A percentile compares a stretch with the other conserved stretches of the same genome.
These are phyloP conservation scores for Spodoptera frugiperda DNA, from an alignment of 1,140 invertebrate species.

Conservation along the genomic window DNA sequence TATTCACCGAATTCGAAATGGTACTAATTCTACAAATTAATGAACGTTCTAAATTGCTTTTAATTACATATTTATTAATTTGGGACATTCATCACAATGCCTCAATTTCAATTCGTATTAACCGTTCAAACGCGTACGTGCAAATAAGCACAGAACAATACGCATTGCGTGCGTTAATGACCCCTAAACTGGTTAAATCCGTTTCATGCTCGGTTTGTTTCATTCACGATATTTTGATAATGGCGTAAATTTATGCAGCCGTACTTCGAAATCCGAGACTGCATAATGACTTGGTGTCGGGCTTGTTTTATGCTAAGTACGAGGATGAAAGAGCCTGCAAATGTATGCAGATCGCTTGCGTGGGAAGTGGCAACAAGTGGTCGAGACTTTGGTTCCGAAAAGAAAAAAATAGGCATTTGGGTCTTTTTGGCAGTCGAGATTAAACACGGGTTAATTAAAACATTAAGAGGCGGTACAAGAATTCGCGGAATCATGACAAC, in stretches of 20 bases:
- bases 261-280: slow-evolving; percentile 79
- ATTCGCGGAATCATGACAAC: slow-evolving; percentile 41
- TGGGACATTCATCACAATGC: slow-evolving; percentile 36
- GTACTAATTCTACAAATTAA: slow-evolving; percentile 17
- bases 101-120: slow-evolving; percentile 38
- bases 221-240: slow-evolving; percentile 84
- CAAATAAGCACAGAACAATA: slow-evolving; percentile 52
- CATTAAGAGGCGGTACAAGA: slow-evolving; percentile 52
- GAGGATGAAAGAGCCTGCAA: slow-evolving; percentile 81
- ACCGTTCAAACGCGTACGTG: slow-evolving; percentile 27
- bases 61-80: slow-evolving; percentile 38
- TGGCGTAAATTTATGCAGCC: slow-evolving; percentile 80
- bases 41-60: slow-evolving; percentile 8
- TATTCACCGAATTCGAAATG: slow-evolving; percentile 7
- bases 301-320: slow-evolving; percentile 83
- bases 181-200: slow-evolving; percentile 76
- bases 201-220: slow-evolving; percentile 74
- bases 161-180: slow-evolving; percentile 80
- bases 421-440: slow-evolving; percentile 69
- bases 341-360: slow-evolving; percentile 83
- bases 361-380: slow-evolving; percentile 84
- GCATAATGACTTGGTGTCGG: slow-evolving; percentile 81
- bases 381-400: slow-evolving; percentile 71
- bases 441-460: slow-evolving; percentile 74
- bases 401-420: slow-evolving; percentile 61